These are phyloP conservation scores for Scelioninae gen. 1 DNA, from an alignment of 2,888 invertebrate genomes.

Conservation along the genomic window DNA sequence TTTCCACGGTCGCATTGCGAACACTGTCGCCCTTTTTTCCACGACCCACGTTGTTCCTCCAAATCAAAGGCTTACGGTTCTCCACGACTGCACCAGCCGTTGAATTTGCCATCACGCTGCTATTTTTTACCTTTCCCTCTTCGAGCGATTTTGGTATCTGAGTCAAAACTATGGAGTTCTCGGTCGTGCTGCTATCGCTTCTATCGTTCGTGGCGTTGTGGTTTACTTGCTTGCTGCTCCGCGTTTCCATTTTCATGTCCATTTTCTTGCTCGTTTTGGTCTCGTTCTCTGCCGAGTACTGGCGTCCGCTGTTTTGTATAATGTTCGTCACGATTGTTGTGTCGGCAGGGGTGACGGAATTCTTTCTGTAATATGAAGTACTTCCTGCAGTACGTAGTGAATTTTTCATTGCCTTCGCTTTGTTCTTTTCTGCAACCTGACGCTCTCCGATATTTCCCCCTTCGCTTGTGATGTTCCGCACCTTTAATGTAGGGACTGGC, in stretches of 20 bases:
- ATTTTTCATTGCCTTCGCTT: conserved; percentile 78
- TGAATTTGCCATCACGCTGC: no score
- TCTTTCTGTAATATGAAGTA: conserved; percentile 75
- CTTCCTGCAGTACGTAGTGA: conserved; percentile 73
- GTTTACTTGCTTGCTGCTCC: conserved; percentile 46
- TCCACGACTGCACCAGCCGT: no score
- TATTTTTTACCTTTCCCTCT: no score
- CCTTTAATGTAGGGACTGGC: conserved; percentile 67
- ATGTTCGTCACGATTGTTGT: conserved; percentile 78
- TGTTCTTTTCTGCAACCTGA: conserved; percentile 80
- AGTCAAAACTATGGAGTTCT: conserved; percentile 74
- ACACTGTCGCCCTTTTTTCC: conserved; percentile 59
- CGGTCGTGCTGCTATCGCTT: conserved; percentile 58
- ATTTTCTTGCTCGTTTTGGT: conserved; percentile 44
- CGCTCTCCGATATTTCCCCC: conserved; percentile 81
- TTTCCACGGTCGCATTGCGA: conserved; percentile 42
- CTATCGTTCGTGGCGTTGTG: conserved; percentile 1
- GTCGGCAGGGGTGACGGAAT: conserved; percentile 73
- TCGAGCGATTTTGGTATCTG: conserved; percentile 71
- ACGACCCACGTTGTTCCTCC: conserved; percentile 56
- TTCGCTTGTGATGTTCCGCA: conserved; percentile 80
- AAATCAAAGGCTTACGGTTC: conserved; percentile 63
- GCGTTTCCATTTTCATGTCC: conserved; percentile 58
- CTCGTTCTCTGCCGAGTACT: conserved; percentile 71
- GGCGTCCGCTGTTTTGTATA: conserved; percentile 72